Percentiles rank a stretch among this genome's conserved stretches.
These are phyloP conservation scores for Parapristionchus giblindavisi DNA, from an alignment of 2,888 invertebrate genomes.

Conservation along the genomic window DNA sequence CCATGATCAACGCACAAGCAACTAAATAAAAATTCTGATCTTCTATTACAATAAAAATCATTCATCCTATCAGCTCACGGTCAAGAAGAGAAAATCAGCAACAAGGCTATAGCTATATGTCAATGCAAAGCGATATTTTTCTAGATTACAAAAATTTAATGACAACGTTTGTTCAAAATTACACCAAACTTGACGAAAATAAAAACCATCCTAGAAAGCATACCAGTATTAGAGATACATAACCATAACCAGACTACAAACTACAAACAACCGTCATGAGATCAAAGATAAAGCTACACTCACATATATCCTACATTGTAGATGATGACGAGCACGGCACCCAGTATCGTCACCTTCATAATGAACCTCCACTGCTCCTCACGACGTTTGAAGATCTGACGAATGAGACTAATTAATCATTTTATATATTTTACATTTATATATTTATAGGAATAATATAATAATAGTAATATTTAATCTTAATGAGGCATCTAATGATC, in stretches of 20 bases:
- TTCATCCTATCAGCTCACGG: no score
- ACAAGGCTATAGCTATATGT: no score
- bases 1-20: no score
- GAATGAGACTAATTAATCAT: neutral
- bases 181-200: neutral
- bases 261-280: no score
- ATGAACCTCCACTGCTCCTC: slow-evolving; percentile 52
- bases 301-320: slow-evolving; percentile 63
- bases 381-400: slow-evolving; percentile 42
- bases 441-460: neutral
- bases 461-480: no score
- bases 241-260: neutral
- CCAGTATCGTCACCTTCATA: slow-evolving; percentile 53
- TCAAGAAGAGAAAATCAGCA: no score
- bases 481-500: no score
- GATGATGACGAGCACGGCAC: slow-evolving; percentile 48
- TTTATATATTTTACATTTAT: neutral
- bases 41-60: no score
- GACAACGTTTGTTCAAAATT: neutral
- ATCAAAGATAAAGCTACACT: slow-evolving; percentile 39
- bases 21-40: no score
- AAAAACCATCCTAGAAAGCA: neutral
- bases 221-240: neutral
- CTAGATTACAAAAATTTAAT: no score
- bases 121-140: no score